These are phyloP conservation scores for Tetranychus piercei DNA, from an alignment of 2,888 invertebrate species.

Conservation along the genomic window DNA sequence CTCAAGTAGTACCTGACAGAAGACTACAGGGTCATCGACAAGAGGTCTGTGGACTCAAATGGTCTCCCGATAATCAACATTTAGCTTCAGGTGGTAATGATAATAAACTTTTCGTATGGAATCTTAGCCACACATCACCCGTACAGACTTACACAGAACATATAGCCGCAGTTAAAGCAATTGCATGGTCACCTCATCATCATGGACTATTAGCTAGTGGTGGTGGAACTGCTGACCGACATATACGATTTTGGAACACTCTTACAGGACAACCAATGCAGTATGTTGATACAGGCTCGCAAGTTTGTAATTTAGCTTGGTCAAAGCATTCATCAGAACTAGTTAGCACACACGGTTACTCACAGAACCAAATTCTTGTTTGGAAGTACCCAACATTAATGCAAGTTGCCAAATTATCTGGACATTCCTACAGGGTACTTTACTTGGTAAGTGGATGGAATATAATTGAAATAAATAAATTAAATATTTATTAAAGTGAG, in stretches of 20 bases:
- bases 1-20: conserved; percentile 52
- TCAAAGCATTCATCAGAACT: conserved; percentile 93
- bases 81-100: conserved; percentile 97
- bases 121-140: conserved; percentile 62
- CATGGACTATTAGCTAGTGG: conserved; percentile 88
- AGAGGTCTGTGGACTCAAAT: conserved; percentile 86
- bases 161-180: conserved; percentile 90
- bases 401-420: conserved; percentile 88
- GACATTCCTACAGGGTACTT: conserved; percentile 84
- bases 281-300: conserved; percentile 89
- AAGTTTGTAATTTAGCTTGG: conserved; percentile 97
- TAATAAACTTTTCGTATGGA: conserved; percentile 82
- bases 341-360: conserved; percentile 94
- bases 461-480: too few species aligned
- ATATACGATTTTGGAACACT: conserved; percentile 95
- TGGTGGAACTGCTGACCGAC: conserved; percentile 96
- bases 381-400: conserved; percentile 97
- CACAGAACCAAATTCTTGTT: conserved; percentile 92
- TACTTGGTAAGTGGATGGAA: conserved; percentile 45
- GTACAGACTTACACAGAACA: conserved; percentile 92
- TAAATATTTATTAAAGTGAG: too few species aligned
- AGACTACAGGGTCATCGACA: conserved; percentile 78
- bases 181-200: conserved; percentile 98
- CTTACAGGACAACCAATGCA: conserved; percentile 94
- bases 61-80: conserved; percentile 94